Evolutionary conservation across 2,113 vertebrate species (phyloP), one percentile per base, ranked within the genome.

Genomic region (Psophia crepitans): DNA sequence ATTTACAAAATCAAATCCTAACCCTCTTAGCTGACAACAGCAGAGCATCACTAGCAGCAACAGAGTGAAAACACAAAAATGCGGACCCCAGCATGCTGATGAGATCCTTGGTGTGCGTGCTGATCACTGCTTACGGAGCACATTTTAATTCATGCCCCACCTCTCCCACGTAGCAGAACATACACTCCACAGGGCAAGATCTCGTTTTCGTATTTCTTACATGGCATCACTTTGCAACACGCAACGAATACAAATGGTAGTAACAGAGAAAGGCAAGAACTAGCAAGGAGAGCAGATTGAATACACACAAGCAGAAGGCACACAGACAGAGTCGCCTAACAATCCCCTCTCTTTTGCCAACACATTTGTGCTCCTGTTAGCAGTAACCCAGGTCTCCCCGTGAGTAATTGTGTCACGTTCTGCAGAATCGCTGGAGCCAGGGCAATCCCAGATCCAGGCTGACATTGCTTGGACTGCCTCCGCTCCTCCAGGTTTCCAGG

Each of bases 71-170:
- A 76, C 32, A 51, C 17, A 74, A 49, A 84, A 85, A 51, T 28
- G 32, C 33, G 56, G 69, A 13, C 11, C 35, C 21, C 43, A 54
- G 41, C 23, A 37, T 2, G 2, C 13, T 0, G 0, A 37, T 1
- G 12, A 92, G 56, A 26, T 43, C 54, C 54, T 70, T 74, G 44
- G 77, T 27, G 41, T 15, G 68, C 54, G 24, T 3, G 49, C 24
- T 57, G 44, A 28, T 24, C 39, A 39, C 39, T 69, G 30, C 20
- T 21, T 78, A 54, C 26, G 37, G 53, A 73, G 33, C 4, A 14
- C 4, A 13, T 76, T 89, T 85, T 57, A 68, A 76, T 33, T 69
- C 74, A n/a, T 7, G 14, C 21, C 41, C 23, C 63, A 80, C 23
- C 27, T 54, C 53, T 88, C 48, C 57, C 22, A 35, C 5, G 39